Evolutionary conservation across 2,797 vertebrate genomes (phyloP).

Genomic region (Pseudomugil tenellus): DNA sequence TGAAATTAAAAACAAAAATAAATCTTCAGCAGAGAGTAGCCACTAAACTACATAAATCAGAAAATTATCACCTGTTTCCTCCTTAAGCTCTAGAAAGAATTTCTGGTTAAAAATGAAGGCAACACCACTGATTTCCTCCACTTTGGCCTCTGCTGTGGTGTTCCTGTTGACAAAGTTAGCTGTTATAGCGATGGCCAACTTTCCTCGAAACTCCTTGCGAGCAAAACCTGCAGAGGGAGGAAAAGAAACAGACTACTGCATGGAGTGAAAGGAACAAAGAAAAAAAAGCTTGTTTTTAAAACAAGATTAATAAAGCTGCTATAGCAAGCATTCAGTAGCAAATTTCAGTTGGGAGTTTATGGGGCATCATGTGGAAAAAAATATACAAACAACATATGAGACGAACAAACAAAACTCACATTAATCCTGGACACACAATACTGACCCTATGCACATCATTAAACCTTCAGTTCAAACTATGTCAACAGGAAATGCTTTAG

Average conservation of each 20-base stretch:
- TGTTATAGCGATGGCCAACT: conserved; percentile 96
- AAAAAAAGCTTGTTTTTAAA: not conserved
- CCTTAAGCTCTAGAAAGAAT: conserved; percentile 96
- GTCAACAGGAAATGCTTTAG: conserved; percentile 65
- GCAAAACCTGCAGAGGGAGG: conserved; percentile 84
- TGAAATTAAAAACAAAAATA: no score
- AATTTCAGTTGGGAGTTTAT: not conserved
- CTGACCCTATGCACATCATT: conserved; percentile 7
- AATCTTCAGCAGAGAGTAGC: no score
- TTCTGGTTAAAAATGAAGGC: conserved; percentile 99
- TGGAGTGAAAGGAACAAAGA: not conserved
- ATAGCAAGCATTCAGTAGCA: not conserved
- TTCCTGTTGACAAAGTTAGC: conserved; percentile 99
- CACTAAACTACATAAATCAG: no score
- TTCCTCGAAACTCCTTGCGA: conserved; percentile 96
- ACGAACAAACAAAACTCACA: not conserved
- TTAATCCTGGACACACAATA: not conserved
- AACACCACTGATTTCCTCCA: conserved; percentile 98
- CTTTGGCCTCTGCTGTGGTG: conserved; percentile 96
- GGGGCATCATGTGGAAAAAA: not conserved
- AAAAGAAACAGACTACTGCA: not conserved
- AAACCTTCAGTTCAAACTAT: conserved; percentile 20
- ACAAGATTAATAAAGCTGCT: not conserved
- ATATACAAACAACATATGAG: not conserved
- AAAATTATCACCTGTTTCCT: conserved; percentile 91